Conservation (phyloP, 2,888 invertebrate species). For the Syrphus vitripennis region DNA sequence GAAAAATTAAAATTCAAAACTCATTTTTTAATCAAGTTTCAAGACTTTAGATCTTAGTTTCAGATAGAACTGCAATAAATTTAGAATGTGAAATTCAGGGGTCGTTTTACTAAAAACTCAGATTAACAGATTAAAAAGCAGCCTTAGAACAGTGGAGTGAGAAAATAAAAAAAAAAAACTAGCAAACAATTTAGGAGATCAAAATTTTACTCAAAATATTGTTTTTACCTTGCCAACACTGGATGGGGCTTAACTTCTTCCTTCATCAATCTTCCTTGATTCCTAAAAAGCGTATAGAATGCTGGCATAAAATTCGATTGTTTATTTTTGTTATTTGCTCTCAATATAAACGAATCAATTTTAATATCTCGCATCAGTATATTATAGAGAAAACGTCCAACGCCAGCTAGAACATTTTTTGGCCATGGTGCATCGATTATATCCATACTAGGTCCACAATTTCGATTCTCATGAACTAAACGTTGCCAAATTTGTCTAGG, state of each 20-base stretch:
- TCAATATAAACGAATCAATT: slow-evolving; percentile 88
- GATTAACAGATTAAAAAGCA: too few species aligned
- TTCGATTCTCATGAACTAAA: slow-evolving; percentile 82
- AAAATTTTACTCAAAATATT: too few species aligned
- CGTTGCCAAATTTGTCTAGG: slow-evolving; percentile 89
- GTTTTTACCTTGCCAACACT: slow-evolving; percentile 83
- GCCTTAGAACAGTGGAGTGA: too few species aligned
- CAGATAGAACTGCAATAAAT: too few species aligned
- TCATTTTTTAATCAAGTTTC: too few species aligned
- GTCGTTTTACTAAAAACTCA: too few species aligned
- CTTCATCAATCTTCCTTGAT: slow-evolving; percentile 84
- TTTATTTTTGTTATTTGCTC: slow-evolving; percentile 81
- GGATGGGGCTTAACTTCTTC: slow-evolving; percentile 94
- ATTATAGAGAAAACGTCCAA: slow-evolving; percentile 93
- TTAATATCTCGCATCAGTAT: slow-evolving; percentile 93
- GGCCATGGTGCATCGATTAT: slow-evolving; percentile 86
- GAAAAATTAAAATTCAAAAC: too few species aligned
- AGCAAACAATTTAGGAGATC: too few species aligned
- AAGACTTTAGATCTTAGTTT: too few species aligned
- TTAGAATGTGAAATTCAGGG: too few species aligned
- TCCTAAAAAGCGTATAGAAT: slow-evolving; percentile 89
- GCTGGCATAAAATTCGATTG: slow-evolving; percentile 86
- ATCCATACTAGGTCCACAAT: slow-evolving; percentile 84
- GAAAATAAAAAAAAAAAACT: too few species aligned
- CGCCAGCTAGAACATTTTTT: slow-evolving; percentile 83